These are phyloP conservation scores for Watsonalla binaria DNA, from an alignment of 2,888 invertebrate species.

Conservation along the genomic window DNA sequence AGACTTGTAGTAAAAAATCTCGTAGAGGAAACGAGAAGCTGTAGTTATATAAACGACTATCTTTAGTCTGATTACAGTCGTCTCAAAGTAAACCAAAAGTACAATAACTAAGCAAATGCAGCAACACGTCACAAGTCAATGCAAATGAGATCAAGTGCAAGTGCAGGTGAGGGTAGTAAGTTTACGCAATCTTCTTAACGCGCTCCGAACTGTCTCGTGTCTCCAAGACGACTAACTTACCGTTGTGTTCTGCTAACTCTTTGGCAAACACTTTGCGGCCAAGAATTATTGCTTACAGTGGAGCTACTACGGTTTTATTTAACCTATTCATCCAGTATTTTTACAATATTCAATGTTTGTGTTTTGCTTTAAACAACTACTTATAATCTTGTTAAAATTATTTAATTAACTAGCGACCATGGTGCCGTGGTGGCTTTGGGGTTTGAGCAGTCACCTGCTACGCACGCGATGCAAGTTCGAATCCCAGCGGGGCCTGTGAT, in stretches of 20 bases:
- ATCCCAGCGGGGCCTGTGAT: no score
- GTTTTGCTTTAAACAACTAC: no score
- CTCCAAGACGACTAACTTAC: constrained; percentile 12
- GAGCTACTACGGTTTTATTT: not conserved
- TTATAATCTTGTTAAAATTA: no score
- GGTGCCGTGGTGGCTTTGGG: no score
- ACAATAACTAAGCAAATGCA: constrained; percentile 17
- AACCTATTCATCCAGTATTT: not conserved
- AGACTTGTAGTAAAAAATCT: no score
- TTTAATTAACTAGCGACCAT: no score
- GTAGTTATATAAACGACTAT: no score
- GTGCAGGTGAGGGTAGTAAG: constrained; percentile 35
- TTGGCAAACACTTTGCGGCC: not conserved
- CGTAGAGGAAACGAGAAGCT: no score
- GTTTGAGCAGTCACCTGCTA: no score
- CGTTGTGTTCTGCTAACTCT: constrained; percentile 13
- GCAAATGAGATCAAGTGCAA: constrained; percentile 40
- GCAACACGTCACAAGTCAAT: constrained; percentile 36
- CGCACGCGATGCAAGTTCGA: no score
- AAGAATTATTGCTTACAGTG: not conserved
- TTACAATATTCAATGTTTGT: no score
- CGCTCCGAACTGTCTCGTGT: constrained; percentile 23
- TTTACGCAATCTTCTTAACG: constrained; percentile 20
- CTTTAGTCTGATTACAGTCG: not conserved
- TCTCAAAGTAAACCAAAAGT: constrained; percentile 5